phyloP scores from a whole-genome alignment of 2,888 invertebrate genomes.

The Phragmatobia fuliginosa region DNA sequence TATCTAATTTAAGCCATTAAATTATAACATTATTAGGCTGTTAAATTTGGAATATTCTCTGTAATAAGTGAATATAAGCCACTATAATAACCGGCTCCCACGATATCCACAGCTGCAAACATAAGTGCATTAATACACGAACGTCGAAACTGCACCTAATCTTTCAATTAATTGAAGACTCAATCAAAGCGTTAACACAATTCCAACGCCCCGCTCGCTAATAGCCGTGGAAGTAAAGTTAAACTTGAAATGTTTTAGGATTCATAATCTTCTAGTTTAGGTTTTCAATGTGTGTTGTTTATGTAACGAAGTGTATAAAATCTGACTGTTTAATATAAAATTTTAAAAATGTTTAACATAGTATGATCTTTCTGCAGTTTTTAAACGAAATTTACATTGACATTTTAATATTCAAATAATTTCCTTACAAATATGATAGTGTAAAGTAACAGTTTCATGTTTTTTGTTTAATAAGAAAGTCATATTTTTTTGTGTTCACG shows the following conservation, averaged over 20 bases:
- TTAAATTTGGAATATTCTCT: neutral
- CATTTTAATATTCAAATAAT: too few species aligned
- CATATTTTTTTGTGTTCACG: too few species aligned
- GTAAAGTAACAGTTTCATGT: too few species aligned
- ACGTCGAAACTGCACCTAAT: constrained; percentile 24
- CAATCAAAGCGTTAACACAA: constrained; percentile 45
- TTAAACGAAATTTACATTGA: too few species aligned
- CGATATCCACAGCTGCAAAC: neutral
- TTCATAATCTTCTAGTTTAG: neutral
- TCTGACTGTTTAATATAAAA: too few species aligned
- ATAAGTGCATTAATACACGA: constrained; percentile 15
- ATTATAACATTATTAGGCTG: neutral
- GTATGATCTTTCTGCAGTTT: too few species aligned
- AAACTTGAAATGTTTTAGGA: neutral
- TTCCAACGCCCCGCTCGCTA: constrained; percentile 31
- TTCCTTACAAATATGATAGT: too few species aligned
- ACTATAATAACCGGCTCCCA: neutral
- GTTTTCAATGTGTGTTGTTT: neutral
- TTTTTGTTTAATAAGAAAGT: too few species aligned
- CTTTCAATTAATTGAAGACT: constrained; percentile 33
- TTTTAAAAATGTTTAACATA: too few species aligned
- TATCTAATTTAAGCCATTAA: neutral
- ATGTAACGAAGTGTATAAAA: neutral
- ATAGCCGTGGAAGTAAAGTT: constrained; percentile 18
- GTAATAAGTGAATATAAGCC: neutral